Base-by-base conservation (phyloP, 2,888 invertebrate species). In the Andrena camellia region DNA sequence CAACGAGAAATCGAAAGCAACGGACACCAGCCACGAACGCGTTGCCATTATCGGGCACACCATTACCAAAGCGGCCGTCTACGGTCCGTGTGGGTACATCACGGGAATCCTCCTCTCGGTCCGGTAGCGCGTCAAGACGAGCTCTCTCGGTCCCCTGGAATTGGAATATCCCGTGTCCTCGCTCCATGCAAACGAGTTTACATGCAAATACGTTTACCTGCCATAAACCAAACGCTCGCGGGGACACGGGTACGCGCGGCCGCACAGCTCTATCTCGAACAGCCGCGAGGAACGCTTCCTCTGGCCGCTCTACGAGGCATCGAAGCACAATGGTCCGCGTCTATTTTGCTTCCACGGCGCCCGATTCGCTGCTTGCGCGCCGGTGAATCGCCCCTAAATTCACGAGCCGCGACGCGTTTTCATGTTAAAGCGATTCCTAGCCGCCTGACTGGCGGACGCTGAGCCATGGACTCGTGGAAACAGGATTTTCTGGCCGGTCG, bases 121-220 rank as follows among this genome's bases (percentile, higher is more conserved):
- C 62, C 26, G 73, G 52, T 59, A 31, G 64, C 68, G 57, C 74
- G 57, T 78, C 84, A 83, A 83, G 78, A 83, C 69, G 82, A 60
- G 62, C 74, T 64, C 72, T 35, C 35, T 70, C 68, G 83, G 83
- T 81, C 72, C 79, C 64, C 64, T 71, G 88, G 69, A 82, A 88
- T 88, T 87, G 84, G 80, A 84, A 86, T 84, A 81, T 84, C 57
- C 42, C 70, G 84, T 84, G 74, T 84, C 79, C 73, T 67, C 57
- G 77, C 77, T 63, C 66, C 72, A 77, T 80, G 83, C 82, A 88
- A 87, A 82, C 88, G 84, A 88, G 87, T 87, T 87, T 88, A 82
- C 87, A 88, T 88, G 89, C 87, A 88, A 87, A 87, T 87, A 84
- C 87, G 78, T 80, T 84, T 78, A 79, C 78, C 79, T 74, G 88